A percentile compares a stretch with the other conserved stretches of the same genome.
phyloP scores from a whole-genome alignment of 2,888 invertebrate species.

The Ryuthela nishihirai region DNA sequence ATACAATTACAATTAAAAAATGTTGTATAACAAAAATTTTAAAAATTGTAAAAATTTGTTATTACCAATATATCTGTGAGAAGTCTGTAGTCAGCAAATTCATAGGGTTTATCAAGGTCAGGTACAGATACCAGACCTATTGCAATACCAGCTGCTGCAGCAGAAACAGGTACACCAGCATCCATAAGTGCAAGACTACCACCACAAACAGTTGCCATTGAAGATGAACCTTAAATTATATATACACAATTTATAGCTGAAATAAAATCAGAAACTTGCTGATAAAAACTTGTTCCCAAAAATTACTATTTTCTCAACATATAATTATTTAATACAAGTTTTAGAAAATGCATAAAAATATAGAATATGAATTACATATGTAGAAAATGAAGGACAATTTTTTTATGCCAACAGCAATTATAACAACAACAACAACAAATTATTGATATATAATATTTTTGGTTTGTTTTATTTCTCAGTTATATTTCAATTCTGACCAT shows the following conservation, averaged over 20 bases:
- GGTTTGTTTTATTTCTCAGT: no score
- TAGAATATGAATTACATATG: background rate
- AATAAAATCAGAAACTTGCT: background rate
- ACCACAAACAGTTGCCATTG: slow-evolving; percentile 97
- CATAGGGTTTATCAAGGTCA: slow-evolving; percentile 58
- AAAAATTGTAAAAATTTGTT: slow-evolving; percentile 5
- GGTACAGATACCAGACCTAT: slow-evolving; percentile 73
- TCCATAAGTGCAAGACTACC: slow-evolving; percentile 93
- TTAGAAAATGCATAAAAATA: background rate
- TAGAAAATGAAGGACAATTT: background rate
- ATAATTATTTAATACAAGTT: background rate
- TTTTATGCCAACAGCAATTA: no score
- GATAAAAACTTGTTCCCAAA: background rate
- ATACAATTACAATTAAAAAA: background rate
- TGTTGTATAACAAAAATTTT: background rate
- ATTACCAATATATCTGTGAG: slow-evolving; percentile 85
- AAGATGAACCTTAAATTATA: slow-evolving; percentile 73
- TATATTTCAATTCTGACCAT: no score
- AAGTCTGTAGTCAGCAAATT: slow-evolving; percentile 69
- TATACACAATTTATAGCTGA: background rate
- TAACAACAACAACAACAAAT: no score
- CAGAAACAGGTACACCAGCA: slow-evolving; percentile 80
- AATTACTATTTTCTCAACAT: background rate
- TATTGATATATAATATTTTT: no score
- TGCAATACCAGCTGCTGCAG: slow-evolving; percentile 88